Conservation (phyloP, 1,140 invertebrate species). For the Myzus persicae region DNA sequence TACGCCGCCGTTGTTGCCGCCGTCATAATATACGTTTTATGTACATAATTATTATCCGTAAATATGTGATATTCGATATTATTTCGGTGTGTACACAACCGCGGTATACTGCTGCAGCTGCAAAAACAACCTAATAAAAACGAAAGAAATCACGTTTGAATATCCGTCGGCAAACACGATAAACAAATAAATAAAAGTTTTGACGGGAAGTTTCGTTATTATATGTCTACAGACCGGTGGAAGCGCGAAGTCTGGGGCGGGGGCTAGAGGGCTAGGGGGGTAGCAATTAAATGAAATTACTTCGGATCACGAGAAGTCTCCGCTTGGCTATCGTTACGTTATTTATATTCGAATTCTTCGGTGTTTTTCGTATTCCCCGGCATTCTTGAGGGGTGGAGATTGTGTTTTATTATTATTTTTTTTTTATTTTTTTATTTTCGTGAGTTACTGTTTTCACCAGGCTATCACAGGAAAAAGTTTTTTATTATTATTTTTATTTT, state of each 20-base stretch:
- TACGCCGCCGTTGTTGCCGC: too few relatives aligned
- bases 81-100: background rate
- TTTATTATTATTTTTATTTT: constrained; percentile 47
- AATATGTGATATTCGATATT: background rate
- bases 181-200: constrained; percentile 24
- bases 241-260: background rate
- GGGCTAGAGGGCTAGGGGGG: background rate
- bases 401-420: background rate
- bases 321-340: constrained; percentile 32
- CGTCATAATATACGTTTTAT: background rate
- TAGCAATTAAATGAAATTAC: constrained; percentile 53
- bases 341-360: constrained; percentile 30
- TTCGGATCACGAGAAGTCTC: constrained; percentile 43
- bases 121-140: background rate
- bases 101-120: background rate
- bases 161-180: background rate
- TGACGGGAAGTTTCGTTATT: constrained; percentile 26
- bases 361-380: constrained; percentile 16
- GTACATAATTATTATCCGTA: too few relatives aligned
- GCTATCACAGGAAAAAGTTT: constrained; percentile 8
- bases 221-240: background rate
- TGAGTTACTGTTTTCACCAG: background rate
- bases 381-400: background rate
- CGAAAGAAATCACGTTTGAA: background rate
- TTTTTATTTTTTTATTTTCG: constrained; percentile 9